Conservation (phyloP, 2,113 vertebrate species). For the Cyprinodon brontotheroides region DNA sequence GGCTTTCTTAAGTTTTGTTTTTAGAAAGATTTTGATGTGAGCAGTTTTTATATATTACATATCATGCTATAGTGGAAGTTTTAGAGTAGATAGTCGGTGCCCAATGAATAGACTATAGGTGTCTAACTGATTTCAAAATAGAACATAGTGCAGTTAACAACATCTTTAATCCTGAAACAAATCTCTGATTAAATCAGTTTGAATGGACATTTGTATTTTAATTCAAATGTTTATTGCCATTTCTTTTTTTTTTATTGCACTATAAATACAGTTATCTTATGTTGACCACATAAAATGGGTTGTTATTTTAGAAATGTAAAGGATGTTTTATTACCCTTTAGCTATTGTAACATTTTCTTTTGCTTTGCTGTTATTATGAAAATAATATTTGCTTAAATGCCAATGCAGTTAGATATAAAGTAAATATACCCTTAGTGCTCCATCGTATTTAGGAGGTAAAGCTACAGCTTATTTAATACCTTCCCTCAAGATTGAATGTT, state of each 20-base stretch:
- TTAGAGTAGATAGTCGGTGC: conserved; percentile 29
- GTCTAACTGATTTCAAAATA: conserved; percentile 23
- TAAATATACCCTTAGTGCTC: neutral
- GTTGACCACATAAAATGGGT: neutral
- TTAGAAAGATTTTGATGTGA: conserved; percentile 30
- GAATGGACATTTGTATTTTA: conserved; percentile 39
- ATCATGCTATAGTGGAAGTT: conserved; percentile 21
- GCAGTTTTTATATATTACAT: conserved; percentile 33
- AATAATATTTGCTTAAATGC: neutral
- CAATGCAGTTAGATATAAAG: neutral
- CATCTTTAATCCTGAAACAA: conserved; percentile 56
- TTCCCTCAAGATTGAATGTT: neutral
- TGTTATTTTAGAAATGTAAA: neutral
- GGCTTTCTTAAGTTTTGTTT: conserved; percentile 51
- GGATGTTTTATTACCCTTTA: neutral
- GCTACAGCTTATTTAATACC: neutral
- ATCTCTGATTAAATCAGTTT: conserved; percentile 21
- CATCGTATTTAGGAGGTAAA: neutral
- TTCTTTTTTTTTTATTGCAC: conserved; percentile 17
- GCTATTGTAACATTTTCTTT: neutral
- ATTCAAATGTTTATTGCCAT: neutral
- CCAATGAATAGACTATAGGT: neutral
- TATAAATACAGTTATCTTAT: conserved; percentile 32
- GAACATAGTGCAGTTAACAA: conserved; percentile 50
- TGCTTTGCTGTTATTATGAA: neutral